These are phyloP conservation scores for Sebastolobus alascanus DNA, from an alignment of 2,797 vertebrate genomes.

Conservation along the genomic window DNA sequence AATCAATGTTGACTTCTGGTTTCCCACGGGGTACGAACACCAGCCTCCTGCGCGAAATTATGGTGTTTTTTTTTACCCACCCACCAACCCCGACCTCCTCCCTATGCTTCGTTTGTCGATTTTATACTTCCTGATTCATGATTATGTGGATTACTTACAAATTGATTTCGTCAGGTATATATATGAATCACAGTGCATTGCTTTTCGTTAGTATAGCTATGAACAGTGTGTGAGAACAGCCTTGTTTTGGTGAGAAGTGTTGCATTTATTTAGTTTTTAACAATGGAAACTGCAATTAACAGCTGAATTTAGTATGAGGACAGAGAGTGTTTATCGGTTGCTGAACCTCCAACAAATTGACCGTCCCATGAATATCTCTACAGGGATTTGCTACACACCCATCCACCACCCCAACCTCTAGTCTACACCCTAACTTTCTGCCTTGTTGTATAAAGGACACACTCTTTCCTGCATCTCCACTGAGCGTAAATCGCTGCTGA, in stretches of 20 bases:
- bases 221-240: neutral
- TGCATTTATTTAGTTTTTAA: neutral
- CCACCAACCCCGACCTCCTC: too few species aligned
- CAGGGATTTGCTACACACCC: neutral
- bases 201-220: neutral
- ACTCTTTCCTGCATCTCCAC: neutral
- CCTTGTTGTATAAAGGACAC: neutral
- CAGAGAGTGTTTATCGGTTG: neutral
- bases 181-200: neutral
- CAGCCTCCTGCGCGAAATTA: too few species aligned
- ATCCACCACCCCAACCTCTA: neutral
- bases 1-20: too few species aligned
- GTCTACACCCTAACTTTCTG: neutral
- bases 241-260: neutral
- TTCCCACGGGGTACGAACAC: too few species aligned
- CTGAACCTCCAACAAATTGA: neutral
- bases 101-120: too few species aligned
- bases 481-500: conserved; percentile 5
- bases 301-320: neutral
- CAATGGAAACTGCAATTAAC: neutral
- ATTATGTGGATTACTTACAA: neutral
- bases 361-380: neutral
- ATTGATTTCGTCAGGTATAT: neutral
- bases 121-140: neutral
- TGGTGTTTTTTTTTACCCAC: too few species aligned